Base-by-base conservation (phyloP, 2,113 vertebrate species). In the Machaerirhynchus nigripectus region DNA sequence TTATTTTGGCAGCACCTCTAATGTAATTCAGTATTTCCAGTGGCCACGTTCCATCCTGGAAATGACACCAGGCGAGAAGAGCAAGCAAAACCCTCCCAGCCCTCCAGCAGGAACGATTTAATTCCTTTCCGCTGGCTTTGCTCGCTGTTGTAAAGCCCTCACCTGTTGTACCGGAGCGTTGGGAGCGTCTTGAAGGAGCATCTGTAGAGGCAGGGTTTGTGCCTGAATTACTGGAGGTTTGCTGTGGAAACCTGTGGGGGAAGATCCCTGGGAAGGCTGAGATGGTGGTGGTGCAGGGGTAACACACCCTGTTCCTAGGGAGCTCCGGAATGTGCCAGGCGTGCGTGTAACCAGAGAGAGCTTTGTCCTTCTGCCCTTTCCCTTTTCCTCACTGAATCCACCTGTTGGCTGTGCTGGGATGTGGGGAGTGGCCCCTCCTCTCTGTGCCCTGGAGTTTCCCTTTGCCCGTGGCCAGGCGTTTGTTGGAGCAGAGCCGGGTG, bases 11-110 rank as follows among this genome's bases (percentile, higher is more conserved):
- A 92, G 80, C 59, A 61, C 63, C 70, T 63, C 40, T 39, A 8
- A n/a, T 59, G 69, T 92, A 87, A 90, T 93, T 96, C 84, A 67
- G 26, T 82, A 69, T 90, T 96, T 93, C 31, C 35, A n/a, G 30
- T 91, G 89, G 67, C 84, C 67, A 23, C 18, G 1, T 90, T 94
- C 74, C 93, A 80, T 86, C 63, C 90, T 87, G 82, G 85, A 64
- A 69, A 73, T 55, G 84, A 88, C 47, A 96, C 42, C 33, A 68
- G 85, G 5, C 18, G 33, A 27, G 90, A 40, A 47, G 88, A 86
- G 67, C 65, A 49, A 81, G 68, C 33, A 74, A 59, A 70, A 47
- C 49, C 37, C 78, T 90, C 18, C 9, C 1, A 7, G 63, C 19
- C 55, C 30, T 79, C 37, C 5, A 35, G 44, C 8, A 40, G 57